A percentile compares a stretch with the other conserved stretches of the same genome.
Conservation (phyloP, 2,888 invertebrate species). For the Caenorhabditis drosophilae region DNA sequence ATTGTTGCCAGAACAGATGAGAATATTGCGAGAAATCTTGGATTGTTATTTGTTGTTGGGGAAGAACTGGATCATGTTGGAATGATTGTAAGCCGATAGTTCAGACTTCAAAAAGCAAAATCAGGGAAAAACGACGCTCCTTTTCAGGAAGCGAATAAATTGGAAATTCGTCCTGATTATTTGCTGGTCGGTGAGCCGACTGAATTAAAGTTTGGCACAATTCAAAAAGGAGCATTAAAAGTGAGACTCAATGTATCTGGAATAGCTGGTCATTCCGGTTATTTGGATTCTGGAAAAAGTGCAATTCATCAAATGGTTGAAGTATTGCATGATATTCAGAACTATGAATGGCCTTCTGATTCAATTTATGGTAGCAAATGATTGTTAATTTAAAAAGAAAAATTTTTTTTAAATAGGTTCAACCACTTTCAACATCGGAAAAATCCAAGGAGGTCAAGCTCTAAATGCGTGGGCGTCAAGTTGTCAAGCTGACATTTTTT, state of each 20-base stretch:
- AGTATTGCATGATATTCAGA: conserved; percentile 54
- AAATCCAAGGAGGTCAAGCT: conserved; percentile 63
- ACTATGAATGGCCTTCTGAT: conserved; percentile 55
- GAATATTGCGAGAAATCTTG: conserved; percentile 50
- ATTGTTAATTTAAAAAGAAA: neutral
- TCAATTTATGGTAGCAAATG: conserved; percentile 34
- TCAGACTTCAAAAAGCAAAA: too few relatives aligned
- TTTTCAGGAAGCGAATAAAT: conserved; percentile 57
- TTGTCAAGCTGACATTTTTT: conserved; percentile 55
- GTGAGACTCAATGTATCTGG: conserved; percentile 46
- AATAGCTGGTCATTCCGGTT: conserved; percentile 61
- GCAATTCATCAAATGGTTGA: conserved; percentile 62
- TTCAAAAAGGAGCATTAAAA: conserved; percentile 66
- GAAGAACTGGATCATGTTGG: conserved; percentile 66
- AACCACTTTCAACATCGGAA: conserved; percentile 64
- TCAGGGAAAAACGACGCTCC: too few relatives aligned
- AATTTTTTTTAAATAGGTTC: conserved; percentile 45
- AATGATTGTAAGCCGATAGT: conserved; percentile 60
- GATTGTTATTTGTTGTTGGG: conserved; percentile 64
- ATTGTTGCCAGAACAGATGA: conserved; percentile 42
- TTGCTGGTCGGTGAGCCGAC: conserved; percentile 68
- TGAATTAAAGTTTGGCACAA: conserved; percentile 58
- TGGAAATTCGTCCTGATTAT: conserved; percentile 56
- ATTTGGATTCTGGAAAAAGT: conserved; percentile 58
- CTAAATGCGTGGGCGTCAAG: conserved; percentile 62